Conservation (phyloP, 2,797 vertebrate species). For the Nothura maculosa region DNA sequence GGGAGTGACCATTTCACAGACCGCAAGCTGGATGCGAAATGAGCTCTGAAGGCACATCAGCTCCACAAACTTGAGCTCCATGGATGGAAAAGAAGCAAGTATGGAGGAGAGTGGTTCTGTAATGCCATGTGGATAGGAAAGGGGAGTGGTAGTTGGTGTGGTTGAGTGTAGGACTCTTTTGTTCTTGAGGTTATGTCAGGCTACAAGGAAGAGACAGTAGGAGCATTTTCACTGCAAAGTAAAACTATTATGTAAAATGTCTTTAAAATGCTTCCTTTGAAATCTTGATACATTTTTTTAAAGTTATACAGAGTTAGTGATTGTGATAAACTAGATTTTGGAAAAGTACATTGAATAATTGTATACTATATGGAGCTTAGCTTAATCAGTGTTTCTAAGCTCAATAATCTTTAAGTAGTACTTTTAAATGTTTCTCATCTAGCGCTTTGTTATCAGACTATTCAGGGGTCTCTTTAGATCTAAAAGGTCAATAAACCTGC, state of each 20-base stretch:
- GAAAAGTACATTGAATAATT: neutral
- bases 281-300: neutral
- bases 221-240: neutral
- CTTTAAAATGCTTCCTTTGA: neutral
- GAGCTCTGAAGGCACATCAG: neutral
- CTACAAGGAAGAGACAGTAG: neutral
- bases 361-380: neutral
- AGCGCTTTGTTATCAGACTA: neutral
- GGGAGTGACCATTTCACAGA: too few species aligned
- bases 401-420: neutral
- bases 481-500: neutral
- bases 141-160: neutral
- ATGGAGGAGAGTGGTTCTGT: neutral
- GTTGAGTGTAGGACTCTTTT: neutral
- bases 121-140: neutral
- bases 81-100: neutral
- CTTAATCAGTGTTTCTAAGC: neutral
- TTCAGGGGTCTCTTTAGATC: neutral
- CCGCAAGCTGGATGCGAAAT: neutral
- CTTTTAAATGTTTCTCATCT: neutral
- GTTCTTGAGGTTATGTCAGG: neutral
- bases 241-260: neutral
- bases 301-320: neutral
- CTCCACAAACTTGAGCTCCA: neutral
- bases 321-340: neutral